A percentile compares a stretch with the other conserved stretches of the same genome.
These are phyloP conservation scores for Myotis findleyi DNA, from an alignment of 2,797 vertebrate genomes.

Conservation along the genomic window DNA sequence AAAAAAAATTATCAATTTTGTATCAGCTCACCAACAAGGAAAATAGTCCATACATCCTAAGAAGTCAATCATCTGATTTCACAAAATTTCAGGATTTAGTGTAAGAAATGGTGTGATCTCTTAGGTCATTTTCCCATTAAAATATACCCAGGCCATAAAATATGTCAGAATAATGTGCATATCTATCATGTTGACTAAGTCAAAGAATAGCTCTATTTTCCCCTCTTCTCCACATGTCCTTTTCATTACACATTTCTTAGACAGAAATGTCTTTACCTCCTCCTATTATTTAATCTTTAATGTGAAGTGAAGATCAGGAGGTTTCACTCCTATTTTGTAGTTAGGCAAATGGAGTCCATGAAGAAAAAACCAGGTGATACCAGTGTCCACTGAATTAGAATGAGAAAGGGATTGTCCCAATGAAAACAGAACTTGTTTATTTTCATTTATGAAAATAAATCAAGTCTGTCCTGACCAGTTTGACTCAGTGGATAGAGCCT, in stretches of 20 bases:
- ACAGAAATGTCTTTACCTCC: not conserved
- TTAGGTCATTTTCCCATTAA: not conserved
- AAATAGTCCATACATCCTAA: slow-evolving; percentile 19
- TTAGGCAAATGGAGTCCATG: not conserved
- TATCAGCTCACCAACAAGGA: slow-evolving; percentile 18
- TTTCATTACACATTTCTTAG: not conserved
- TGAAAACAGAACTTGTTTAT: not conserved
- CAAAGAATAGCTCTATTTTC: not conserved
- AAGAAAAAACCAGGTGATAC: not conserved
- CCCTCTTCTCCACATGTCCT: not conserved
- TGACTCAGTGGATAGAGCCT: too few species aligned
- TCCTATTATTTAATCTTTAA: not conserved
- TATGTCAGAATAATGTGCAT: not conserved
- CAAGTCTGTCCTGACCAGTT: too few species aligned
- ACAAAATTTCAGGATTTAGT: slow-evolving; percentile 2
- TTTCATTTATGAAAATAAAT: not conserved
- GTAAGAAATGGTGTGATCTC: not conserved
- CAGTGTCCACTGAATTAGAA: not conserved
- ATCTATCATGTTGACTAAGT: not conserved
- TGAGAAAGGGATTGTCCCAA: not conserved
- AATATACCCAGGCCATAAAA: not conserved
- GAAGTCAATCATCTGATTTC: not conserved
- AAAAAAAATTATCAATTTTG: not conserved
- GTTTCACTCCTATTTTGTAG: not conserved
- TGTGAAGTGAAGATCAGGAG: not conserved